phyloP scores from a whole-genome alignment of 2,113 vertebrate genomes.

The Malurus elegans region DNA sequence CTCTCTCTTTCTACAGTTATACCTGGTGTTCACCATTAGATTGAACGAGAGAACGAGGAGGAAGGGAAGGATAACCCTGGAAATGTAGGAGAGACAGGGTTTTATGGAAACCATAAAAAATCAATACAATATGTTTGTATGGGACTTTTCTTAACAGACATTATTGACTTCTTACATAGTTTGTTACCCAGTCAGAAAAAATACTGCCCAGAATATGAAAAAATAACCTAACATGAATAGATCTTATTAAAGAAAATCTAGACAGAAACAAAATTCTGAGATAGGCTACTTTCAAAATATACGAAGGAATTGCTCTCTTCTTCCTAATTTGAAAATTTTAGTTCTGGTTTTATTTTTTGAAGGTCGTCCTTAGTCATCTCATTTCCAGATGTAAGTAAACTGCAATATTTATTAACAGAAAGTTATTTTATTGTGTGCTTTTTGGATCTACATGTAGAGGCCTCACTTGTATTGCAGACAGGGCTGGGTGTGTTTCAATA shows the following conservation, averaged over 20 bases:
- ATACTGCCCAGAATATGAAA: background rate
- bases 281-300: background rate
- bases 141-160: background rate
- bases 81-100: background rate
- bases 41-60: background rate
- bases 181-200: background rate
- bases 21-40: background rate
- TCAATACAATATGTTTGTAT: background rate
- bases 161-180: background rate
- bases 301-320: background rate
- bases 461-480: background rate
- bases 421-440: background rate
- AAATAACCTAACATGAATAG: background rate
- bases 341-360: background rate
- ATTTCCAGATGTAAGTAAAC: background rate
- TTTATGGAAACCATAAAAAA: background rate
- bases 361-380: background rate
- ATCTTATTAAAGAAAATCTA: background rate
- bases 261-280: background rate
- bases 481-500: background rate
- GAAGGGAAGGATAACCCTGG: background rate
- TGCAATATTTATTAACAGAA: background rate
- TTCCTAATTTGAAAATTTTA: background rate
- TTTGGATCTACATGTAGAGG: background rate
- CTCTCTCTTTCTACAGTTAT: background rate